Evolutionary conservation across 2,113 vertebrate species (phyloP), one percentile per base, ranked within the genome.

Genomic region (Progne subis): DNA sequence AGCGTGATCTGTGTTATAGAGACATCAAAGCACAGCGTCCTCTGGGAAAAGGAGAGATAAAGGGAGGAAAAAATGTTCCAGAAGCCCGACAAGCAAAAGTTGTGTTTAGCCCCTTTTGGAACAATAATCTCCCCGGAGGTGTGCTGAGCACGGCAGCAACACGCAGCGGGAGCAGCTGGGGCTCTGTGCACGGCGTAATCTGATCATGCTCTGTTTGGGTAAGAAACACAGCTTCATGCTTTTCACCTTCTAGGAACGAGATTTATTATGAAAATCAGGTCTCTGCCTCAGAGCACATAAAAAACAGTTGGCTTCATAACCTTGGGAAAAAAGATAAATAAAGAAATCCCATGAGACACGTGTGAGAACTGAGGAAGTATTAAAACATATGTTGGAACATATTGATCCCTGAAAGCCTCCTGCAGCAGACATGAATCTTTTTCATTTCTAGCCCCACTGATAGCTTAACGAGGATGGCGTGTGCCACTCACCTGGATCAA

Each of bases 291-390:
- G 63, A 93, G 76, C 77, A 68, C 53, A 11, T 57, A 89, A 43
- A 67, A 86, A 97, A 94, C 95, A 96, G 95, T 95, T 97, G 97
- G 95, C 84, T 88, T 93, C 76, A 53, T 96, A 95, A 98, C 95
- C 96, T 93, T 92, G 93, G 90, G 82, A 9, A 55, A 90, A 94
- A 70, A 82, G 86, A 95, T 72, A 97, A 97, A 96, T 89, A 95
- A 95, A 94, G 85, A 84, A 96, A 65, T 95, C 95, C 86, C 82
- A 6, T 13, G 96, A 97, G 96, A 86, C 92, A 70, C 57, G 5
- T 91, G 82, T 77, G 96, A 93, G 94, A 91, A 52, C 84, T 39
- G 65, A 47, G 92, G 90, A 97, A 92, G 88, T 80, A 95, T 84
- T 95, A 94, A 96, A 96, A 92, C 95, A 95, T 96, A 96, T 95